Conservation (phyloP, 1,140 invertebrate genomes). For the Phortica variegata region DNA sequence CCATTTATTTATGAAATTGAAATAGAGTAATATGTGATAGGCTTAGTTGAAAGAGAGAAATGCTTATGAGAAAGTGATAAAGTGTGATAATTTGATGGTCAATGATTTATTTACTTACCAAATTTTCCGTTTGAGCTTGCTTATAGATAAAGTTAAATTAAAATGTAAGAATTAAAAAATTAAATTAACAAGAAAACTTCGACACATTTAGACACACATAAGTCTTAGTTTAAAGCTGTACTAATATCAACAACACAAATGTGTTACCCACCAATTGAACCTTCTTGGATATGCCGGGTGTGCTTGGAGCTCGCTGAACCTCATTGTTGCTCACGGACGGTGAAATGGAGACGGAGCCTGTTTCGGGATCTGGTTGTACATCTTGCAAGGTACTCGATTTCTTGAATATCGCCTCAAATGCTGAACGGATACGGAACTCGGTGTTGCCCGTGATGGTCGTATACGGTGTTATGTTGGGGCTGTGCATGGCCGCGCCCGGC, state of each 20-base stretch:
- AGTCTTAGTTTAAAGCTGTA: too few relatives aligned
- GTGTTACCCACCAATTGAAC: conserved; percentile 79
- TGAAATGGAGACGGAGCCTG: conserved; percentile 51
- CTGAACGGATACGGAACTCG: conserved; percentile 73
- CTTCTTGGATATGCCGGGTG: conserved; percentile 78
- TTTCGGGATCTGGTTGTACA: conserved; percentile 69
- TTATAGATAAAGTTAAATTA: conserved; percentile 6
- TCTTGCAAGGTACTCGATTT: conserved; percentile 82
- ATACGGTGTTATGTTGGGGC: conserved; percentile 72
- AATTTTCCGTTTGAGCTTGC: conserved; percentile 35
- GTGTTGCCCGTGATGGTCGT: conserved; percentile 85
- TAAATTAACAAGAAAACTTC: too few relatives aligned
- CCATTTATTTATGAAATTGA: too few relatives aligned
- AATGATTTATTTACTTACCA: too few relatives aligned
- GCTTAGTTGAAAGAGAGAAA: too few relatives aligned
- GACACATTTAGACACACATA: too few relatives aligned
- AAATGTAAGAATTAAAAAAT: too few relatives aligned
- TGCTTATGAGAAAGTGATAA: too few relatives aligned
- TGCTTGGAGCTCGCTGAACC: conserved; percentile 59
- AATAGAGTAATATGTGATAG: too few relatives aligned
- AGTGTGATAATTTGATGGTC: too few relatives aligned
- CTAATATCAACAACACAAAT: too few relatives aligned
- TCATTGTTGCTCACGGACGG: conserved; percentile 39
- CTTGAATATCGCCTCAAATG: conserved; percentile 88
- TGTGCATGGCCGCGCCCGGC: conserved; percentile 64